Evolutionary conservation across 2,888 invertebrate species (phyloP), one percentile per base, ranked within the genome.

Genomic region (Aleiodes leptofemur): DNA sequence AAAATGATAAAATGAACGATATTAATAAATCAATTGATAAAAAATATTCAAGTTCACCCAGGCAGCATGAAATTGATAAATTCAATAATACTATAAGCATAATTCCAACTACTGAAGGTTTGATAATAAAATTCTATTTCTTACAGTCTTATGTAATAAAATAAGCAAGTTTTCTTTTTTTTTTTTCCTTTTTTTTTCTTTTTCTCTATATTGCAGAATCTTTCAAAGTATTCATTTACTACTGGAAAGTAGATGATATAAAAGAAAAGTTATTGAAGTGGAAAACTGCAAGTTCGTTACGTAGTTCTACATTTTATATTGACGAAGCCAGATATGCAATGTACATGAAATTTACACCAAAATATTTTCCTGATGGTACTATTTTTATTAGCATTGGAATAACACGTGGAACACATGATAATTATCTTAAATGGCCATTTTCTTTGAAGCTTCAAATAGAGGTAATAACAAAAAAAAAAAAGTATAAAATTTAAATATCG

Each of bases 381-480:
- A 73, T 83, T 66, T 84, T 85, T 72, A 81, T 90, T 23, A 87
- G 89, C 56, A 88, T 88, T 3, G 90, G 90, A 16, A 77, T 90
- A 14, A 90, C 90, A 0, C 85, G 82, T 16, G 90, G 90, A 56
- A 83, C 82, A 8, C 77, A 82, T 48, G 90, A 90, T 81, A 84
- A 85, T 31, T 74, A 79, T 23, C 83, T 90, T 6, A 73, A 82
- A 11, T 90, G 90, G 90, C 90, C 90, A 4, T 90, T 90, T 82
- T 78, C 82, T 38, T 82, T 86, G 73, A 86, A 83, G 73, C 87
- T 89, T 80, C 83, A 86, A 23, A 82, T 90, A 57, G 84, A 86
- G 80, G 87, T 90, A 61, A 79, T 1, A 23, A 23, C 23, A 23
- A 23, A 23, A 23, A 23, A 23, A 23, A 23, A 23, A 23, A 23